These are phyloP conservation scores for Cataglyphis cursor DNA, from an alignment of 2,888 invertebrate species.

Conservation along the genomic window DNA sequence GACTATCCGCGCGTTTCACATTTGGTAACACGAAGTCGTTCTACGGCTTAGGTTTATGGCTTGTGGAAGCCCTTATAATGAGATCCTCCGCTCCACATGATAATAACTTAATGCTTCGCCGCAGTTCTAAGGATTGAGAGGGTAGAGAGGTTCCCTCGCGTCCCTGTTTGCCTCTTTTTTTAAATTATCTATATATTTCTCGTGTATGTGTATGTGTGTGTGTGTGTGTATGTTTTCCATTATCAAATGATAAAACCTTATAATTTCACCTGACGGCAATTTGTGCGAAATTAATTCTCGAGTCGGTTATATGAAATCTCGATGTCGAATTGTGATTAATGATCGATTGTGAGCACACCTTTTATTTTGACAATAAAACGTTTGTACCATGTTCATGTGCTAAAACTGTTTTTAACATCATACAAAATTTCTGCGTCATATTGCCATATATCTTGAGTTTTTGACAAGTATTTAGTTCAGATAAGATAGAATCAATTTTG, in stretches of 20 bases:
- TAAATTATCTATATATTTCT: not conserved
- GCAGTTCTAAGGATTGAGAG: slow-evolving; percentile 73
- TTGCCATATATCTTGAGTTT: not conserved
- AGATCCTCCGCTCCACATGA: slow-evolving; percentile 72
- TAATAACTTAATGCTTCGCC: slow-evolving; percentile 77
- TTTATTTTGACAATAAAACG: slow-evolving; percentile 20
- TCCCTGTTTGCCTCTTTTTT: slow-evolving; percentile 1
- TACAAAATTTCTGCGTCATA: not conserved
- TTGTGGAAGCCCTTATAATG: slow-evolving; percentile 78
- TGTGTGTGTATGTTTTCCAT: not conserved
- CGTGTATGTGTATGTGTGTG: not conserved
- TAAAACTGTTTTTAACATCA: not conserved
- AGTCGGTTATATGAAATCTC: slow-evolving; percentile 1
- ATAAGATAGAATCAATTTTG: not conserved
- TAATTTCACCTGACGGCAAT: slow-evolving; percentile 25
- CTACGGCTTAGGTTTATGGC: slow-evolving; percentile 76
- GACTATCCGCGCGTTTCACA: slow-evolving; percentile 60
- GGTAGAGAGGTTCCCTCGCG: not conserved
- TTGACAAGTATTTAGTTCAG: not conserved
- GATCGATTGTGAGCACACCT: not conserved
- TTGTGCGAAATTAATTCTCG: slow-evolving; percentile 51
- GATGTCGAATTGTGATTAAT: not conserved
- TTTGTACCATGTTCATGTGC: not conserved
- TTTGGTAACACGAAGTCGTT: slow-evolving; percentile 72
- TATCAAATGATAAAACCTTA: slow-evolving; percentile 18